Conservation (phyloP, 1,140 invertebrate species). For the Sipha flava region DNA sequence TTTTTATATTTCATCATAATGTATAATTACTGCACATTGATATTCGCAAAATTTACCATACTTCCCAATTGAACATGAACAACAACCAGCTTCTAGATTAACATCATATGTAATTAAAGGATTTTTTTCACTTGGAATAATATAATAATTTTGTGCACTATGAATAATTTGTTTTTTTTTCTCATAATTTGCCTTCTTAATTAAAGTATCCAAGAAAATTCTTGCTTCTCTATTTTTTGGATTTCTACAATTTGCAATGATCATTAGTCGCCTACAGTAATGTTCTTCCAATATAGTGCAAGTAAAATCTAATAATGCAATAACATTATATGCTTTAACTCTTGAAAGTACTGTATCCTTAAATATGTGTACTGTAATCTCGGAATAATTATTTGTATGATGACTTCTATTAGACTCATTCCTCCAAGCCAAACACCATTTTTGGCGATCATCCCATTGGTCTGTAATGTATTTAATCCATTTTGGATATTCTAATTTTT, state of each 20-base stretch:
- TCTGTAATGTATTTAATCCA: neutral
- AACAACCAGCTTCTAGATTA: neutral
- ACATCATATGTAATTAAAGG: neutral
- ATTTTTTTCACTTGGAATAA: constrained; percentile 5
- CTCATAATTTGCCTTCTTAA: too few species aligned
- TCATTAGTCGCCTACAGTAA: too few species aligned
- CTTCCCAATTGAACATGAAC: neutral
- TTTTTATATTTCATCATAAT: neutral
- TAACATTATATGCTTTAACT: constrained; percentile 19
- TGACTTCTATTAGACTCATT: too few species aligned
- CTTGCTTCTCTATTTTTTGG: neutral
- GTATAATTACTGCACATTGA: too few species aligned
- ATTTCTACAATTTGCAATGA: neutral
- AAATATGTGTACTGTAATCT: neutral
- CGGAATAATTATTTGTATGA: too few species aligned
- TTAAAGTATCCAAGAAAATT: neutral
- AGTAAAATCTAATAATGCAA: neutral
- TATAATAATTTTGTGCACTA: neutral
- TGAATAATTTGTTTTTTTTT: neutral
- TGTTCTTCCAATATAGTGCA: neutral
- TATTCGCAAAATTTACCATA: constrained; percentile 21
- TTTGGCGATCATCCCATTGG: neutral
- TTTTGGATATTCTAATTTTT: neutral
- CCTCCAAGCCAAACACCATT: neutral
- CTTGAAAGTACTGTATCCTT: neutral